Evolutionary conservation across 2,113 vertebrate genomes (phyloP).

Genomic region (Dipodomys spectabilis): DNA sequence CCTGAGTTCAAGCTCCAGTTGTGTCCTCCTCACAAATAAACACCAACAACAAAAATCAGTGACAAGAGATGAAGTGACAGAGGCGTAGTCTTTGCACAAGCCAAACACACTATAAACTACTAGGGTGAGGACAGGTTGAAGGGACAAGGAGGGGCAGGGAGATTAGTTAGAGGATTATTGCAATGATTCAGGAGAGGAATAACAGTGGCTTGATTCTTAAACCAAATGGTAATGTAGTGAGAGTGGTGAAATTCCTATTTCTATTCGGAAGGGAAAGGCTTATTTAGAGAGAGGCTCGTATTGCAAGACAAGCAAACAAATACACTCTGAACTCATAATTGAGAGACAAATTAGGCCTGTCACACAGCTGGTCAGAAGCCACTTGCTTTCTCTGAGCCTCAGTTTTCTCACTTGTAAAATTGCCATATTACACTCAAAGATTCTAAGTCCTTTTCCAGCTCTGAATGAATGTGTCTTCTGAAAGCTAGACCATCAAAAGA

Average conservation of each 20-base stretch:
- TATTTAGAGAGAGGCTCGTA: not conserved
- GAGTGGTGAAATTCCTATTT: not conserved
- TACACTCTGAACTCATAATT: not conserved
- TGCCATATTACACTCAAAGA: not conserved
- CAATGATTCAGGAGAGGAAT: not conserved
- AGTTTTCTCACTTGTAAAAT: conserved; percentile 27
- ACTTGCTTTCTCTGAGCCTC: conserved; percentile 22
- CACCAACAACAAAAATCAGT: too few relatives aligned
- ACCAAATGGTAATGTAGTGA: not conserved
- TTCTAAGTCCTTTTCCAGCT: not conserved
- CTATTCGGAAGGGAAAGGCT: not conserved
- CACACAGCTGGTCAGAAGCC: not conserved
- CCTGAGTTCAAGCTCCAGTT: too few relatives aligned
- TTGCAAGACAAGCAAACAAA: not conserved
- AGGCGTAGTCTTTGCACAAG: not conserved
- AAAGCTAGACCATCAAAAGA: conserved; percentile 31
- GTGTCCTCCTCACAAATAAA: too few relatives aligned
- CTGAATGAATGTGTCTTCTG: conserved; percentile 2
- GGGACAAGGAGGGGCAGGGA: not conserved
- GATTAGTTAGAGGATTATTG: not conserved
- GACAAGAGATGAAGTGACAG: not conserved
- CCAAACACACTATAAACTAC: not conserved
- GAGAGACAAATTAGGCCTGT: not conserved
- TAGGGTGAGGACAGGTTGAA: not conserved
- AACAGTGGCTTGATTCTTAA: not conserved